Evolutionary conservation across 2,888 invertebrate species (phyloP), one percentile per base, ranked within the genome.

Genomic region (Ceratothoa steindachneri): DNA sequence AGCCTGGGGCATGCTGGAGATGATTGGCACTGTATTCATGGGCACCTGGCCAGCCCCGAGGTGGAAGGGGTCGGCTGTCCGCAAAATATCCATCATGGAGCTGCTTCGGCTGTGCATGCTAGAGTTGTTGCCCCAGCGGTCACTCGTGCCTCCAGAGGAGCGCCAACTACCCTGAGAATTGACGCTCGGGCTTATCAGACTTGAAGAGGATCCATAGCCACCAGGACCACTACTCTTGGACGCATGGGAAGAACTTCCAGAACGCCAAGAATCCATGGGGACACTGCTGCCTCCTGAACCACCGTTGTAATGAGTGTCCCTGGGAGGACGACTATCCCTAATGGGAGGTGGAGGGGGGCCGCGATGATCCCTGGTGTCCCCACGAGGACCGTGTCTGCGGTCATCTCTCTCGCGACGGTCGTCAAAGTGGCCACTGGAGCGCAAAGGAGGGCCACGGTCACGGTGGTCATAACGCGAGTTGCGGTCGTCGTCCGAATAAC

Each of bases 401-500:
- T 60, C 60, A 1, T 60, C 60, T 60, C 60, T 60, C 24, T 60
- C 60, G n/a, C 60, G n/a, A 24, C 22, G 60, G 19, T 60, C 60
- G 27, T 60, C 60, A 7, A 22, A 60, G 12, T 60, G 60, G 27
- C 41, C 15, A 15, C 41, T 41, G 5, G 7, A 5, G 7, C 41
- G 5, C 41, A 41, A 9, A 41, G 41, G 41, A 15, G 41, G 41
- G 5, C 41, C 41, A 5, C 41, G 5, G 41, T 41, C 41, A 15
- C 12, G 60, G 12, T 24, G 19, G 12, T 60, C 60, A 24, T 60
- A 60, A 22, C 60, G n/a, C 27, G 60, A 60, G 24, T 60, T 24
- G 12, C 60, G n/a, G n/a, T 24, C 60, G 24, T 60, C 60, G 22
- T 60, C 27, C 22, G 7, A 9, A 41, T 22, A 60, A 24, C 60